Base-by-base conservation (phyloP, 2,797 vertebrate species). In the Notamacropus eugenii region DNA sequence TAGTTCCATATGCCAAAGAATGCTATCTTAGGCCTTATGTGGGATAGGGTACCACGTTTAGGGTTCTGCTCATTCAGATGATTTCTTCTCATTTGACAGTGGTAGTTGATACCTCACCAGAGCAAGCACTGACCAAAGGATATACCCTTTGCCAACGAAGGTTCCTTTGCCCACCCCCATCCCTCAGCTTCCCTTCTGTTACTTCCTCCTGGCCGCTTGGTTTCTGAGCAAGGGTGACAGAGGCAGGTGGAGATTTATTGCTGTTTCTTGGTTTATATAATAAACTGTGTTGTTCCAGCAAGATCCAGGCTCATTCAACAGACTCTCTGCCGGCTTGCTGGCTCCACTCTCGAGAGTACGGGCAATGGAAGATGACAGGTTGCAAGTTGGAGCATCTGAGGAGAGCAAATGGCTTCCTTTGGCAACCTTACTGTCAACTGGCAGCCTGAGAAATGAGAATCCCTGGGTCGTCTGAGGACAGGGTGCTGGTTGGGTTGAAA, bases 361-460 rank as follows among this genome's bases (percentile, higher is more conserved):
- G 96, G 96, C 91, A 97, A 97, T 96, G 1, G 93, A 98, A 96
- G 98, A 97, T 96, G 98, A 98, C 1, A 54, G 95, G 96, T 96
- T 98, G 96, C 94, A 97, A 97, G 97, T 96, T 97, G 90, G 95
- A 97, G 96, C 92, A 59, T 96, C 97, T 97, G 94, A 97, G 97
- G 96, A 97, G 82, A 96, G 96, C 97, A 97, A 98, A 96, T 95
- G 97, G 92, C 96, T 98, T 97, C 96, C 0, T 3, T 92, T 97
- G 97, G 97, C 96, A 98, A 94, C 91, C 93, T 98, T 90, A 58
- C 91, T 96, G 94, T 97, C 96, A 97, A 96, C 91, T 94, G 96
- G 95, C 97, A 97, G 95, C 94, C 94, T 5, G 31, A 95, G 96
- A 96, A 96, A 59, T n/a, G 59, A 97, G 90, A 50, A 57, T 94